A percentile compares a stretch with the other conserved stretches of the same genome.
phyloP scores from a whole-genome alignment of 2,797 vertebrate genomes.

The Brachyalestes nurse region DNA sequence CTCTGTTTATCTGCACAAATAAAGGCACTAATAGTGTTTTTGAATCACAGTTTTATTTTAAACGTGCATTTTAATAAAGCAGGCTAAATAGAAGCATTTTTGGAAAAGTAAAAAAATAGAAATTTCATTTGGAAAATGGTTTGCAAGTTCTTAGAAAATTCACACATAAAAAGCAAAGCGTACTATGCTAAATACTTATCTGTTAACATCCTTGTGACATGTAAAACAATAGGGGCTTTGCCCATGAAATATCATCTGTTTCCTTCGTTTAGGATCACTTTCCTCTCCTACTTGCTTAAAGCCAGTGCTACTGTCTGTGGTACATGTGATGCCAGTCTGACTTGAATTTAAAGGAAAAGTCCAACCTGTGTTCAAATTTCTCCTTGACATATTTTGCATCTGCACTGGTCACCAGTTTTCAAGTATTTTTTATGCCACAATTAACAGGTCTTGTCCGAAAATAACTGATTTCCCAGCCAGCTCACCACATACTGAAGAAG shows the following conservation, averaged over 20 bases:
- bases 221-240: neutral
- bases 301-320: neutral
- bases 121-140: no score
- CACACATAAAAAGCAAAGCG: neutral
- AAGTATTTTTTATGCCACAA: neutral
- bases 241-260: neutral
- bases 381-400: neutral
- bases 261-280: neutral
- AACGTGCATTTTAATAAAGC: neutral
- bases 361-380: neutral
- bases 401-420: neutral
- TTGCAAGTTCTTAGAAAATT: neutral
- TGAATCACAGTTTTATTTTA: slow-evolving; percentile 12
- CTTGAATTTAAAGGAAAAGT: neutral
- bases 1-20: neutral
- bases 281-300: neutral
- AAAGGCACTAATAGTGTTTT: neutral
- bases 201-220: neutral
- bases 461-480: neutral
- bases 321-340: neutral
- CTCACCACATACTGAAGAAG: neutral
- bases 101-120: neutral
- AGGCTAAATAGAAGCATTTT: neutral
- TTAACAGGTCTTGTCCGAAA: neutral
- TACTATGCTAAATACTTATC: neutral